These are phyloP conservation scores for Choreutis nemorana DNA, from an alignment of 2,888 invertebrate genomes.

Conservation along the genomic window DNA sequence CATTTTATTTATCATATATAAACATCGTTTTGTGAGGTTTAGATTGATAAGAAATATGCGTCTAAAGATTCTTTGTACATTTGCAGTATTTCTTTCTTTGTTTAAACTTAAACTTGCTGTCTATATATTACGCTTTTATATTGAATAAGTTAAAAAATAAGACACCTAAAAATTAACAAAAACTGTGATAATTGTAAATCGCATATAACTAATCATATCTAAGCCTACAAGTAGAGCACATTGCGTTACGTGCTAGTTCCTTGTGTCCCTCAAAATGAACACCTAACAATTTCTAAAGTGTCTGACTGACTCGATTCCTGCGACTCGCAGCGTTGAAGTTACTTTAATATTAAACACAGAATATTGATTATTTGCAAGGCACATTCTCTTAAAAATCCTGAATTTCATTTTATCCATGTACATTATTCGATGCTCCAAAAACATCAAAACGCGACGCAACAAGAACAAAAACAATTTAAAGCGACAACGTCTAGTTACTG, in stretches of 20 bases:
- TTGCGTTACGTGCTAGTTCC: constrained; percentile 14
- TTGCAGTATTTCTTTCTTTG: too few relatives aligned
- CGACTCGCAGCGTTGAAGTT: constrained; percentile 40
- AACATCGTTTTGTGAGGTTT: constrained; percentile 20
- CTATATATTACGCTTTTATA: constrained; percentile 11
- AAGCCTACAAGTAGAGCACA: too few relatives aligned
- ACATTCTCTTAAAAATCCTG: constrained; percentile 66
- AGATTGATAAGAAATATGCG: constrained; percentile 17
- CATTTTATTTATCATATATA: constrained; percentile 20
- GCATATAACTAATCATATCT: constrained; percentile 24
- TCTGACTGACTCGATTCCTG: constrained; percentile 17
- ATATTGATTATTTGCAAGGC: constrained; percentile 66
- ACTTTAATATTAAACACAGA: constrained; percentile 63
- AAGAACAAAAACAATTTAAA: constrained; percentile 23
- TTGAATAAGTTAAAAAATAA: constrained; percentile 1
- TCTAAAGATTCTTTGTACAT: too few relatives aligned
- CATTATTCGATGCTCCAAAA: constrained; percentile 35
- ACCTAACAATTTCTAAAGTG: constrained; percentile 2
- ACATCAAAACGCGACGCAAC: constrained; percentile 38
- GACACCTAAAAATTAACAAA: constrained; percentile 5
- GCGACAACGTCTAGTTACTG: constrained; percentile 39
- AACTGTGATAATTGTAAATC: constrained; percentile 8
- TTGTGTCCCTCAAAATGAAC: constrained; percentile 9
- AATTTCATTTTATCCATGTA: constrained; percentile 51
- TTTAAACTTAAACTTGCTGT: too few relatives aligned